Conservation (phyloP, 2,113 vertebrate genomes). For the Neolamprologus devosi region DNA sequence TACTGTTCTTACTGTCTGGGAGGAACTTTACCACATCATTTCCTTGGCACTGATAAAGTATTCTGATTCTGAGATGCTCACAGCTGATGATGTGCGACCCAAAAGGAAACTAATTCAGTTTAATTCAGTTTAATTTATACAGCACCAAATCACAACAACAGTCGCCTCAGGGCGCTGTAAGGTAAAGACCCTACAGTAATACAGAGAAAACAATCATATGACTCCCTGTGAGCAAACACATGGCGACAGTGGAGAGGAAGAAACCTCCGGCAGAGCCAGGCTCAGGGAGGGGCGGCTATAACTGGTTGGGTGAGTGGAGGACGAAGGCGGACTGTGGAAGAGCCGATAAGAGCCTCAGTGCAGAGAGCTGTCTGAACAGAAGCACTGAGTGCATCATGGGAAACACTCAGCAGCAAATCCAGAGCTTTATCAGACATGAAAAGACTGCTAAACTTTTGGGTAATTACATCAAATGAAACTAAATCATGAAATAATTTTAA, state of each 20-base stretch:
- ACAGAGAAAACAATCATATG: neutral
- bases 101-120: neutral
- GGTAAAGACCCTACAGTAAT: neutral
- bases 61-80: neutral
- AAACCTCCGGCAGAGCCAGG: neutral
- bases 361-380: neutral
- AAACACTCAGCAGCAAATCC: neutral
- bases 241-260: neutral
- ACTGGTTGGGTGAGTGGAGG: neutral
- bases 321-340: neutral
- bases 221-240: neutral
- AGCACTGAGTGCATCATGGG: neutral
- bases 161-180: neutral
- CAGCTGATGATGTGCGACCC: neutral
- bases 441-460: neutral
- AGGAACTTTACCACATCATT: neutral
- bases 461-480: neutral
- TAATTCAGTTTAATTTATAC: neutral
- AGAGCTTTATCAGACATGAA: neutral
- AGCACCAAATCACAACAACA: neutral
- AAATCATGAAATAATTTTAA: neutral
- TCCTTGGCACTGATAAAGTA: neutral
- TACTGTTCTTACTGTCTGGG: neutral
- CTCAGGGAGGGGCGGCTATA: neutral
- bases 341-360: neutral